phyloP scores from a whole-genome alignment of 2,797 vertebrate species.

The Antrozous pallidus region DNA sequence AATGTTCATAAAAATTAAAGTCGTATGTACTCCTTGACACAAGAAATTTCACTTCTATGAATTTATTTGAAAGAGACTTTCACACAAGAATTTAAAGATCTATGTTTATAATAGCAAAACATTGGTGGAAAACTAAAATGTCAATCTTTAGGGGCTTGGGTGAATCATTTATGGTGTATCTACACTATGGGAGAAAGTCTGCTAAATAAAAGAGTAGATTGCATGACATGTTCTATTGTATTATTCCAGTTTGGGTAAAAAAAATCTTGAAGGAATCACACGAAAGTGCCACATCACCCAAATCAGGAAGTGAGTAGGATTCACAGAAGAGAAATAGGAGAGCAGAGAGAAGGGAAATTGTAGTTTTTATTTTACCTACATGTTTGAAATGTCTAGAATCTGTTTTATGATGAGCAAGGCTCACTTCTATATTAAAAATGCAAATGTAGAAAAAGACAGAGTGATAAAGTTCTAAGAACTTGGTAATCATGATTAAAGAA shows the following conservation, averaged over 20 bases:
- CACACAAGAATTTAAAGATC: not conserved
- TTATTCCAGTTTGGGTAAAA: not conserved
- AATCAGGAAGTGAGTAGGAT: not conserved
- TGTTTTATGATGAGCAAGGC: not conserved
- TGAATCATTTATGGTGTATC: not conserved
- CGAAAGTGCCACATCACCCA: not conserved
- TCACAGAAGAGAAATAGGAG: not conserved
- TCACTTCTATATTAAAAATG: conserved; percentile 33
- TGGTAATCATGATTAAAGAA: not conserved
- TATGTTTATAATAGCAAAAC: not conserved
- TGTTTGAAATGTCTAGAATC: not conserved
- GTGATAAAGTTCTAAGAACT: not conserved
- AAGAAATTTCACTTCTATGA: conserved; percentile 24
- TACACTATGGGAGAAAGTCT: not conserved
- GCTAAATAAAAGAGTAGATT: not conserved
- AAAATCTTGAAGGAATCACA: not conserved
- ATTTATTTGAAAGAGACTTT: conserved; percentile 5
- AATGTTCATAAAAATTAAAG: conserved; percentile 47
- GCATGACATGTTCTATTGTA: not conserved
- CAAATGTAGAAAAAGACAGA: not conserved
- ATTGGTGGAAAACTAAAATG: not conserved
- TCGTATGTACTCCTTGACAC: not conserved
- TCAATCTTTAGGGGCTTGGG: not conserved
- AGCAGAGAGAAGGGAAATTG: not conserved
- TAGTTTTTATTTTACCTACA: conserved; percentile 10